phyloP scores from a whole-genome alignment of 2,888 invertebrate species.

The Leptopilina drosophilae region DNA sequence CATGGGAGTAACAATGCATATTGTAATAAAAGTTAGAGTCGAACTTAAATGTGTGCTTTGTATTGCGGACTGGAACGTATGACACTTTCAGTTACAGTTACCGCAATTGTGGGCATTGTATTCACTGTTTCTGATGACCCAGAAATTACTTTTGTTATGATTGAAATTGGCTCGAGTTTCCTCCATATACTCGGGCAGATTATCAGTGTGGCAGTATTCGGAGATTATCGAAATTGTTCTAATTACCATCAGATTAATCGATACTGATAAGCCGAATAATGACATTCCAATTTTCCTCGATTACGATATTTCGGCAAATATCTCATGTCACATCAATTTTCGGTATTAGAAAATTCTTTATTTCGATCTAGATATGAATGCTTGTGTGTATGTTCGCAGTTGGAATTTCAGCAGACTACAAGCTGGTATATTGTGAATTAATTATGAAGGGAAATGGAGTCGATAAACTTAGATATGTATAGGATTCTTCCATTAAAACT shows the following conservation, averaged over 20 bases:
- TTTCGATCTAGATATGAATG: background rate
- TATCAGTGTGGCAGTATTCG: background rate
- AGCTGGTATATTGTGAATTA: conserved; percentile 19
- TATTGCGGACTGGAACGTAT: background rate
- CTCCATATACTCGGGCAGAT: background rate
- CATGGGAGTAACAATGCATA: background rate
- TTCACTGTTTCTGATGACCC: conserved; percentile 16
- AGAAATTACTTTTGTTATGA: conserved; percentile 6
- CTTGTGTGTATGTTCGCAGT: background rate
- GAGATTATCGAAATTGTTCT: background rate
- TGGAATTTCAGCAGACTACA: background rate
- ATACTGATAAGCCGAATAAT: background rate
- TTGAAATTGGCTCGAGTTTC: conserved; percentile 9
- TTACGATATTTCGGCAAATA: background rate
- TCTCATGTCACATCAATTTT: background rate
- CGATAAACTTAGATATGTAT: conserved; percentile 19
- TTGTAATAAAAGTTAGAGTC: conserved; percentile 13
- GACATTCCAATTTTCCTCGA: conserved; percentile 12
- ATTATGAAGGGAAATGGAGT: conserved; percentile 28
- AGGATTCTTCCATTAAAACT: conserved; percentile 38
- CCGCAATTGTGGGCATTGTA: background rate
- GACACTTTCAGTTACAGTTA: conserved; percentile 6
- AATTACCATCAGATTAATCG: background rate
- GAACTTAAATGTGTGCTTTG: background rate
- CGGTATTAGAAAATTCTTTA: no score